Conservation (phyloP, 2,888 invertebrate species). For the Campaea margaritaria region DNA sequence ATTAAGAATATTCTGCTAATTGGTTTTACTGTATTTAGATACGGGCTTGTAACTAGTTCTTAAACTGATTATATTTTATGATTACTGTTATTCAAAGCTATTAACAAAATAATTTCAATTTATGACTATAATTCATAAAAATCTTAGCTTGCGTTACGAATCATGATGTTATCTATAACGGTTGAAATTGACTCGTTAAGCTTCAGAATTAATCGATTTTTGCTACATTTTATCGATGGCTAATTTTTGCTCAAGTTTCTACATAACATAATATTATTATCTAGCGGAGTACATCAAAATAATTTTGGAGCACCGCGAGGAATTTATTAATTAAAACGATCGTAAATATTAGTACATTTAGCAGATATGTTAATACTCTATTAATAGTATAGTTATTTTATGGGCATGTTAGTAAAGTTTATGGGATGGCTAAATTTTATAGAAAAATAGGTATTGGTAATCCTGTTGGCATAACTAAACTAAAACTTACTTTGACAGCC, state of each 20-base stretch:
- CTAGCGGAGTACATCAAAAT: conserved; percentile 21
- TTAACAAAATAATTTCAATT: conserved; percentile 35
- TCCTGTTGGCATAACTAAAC: too few species aligned
- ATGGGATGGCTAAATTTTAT: too few species aligned
- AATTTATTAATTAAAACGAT: conserved; percentile 17
- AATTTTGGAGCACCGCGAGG: conserved; percentile 18
- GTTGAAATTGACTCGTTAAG: conserved; percentile 28
- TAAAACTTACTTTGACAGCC: too few species aligned
- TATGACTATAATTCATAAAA: conserved; percentile 14
- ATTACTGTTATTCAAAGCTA: conserved; percentile 22
- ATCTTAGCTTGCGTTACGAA: conserved; percentile 1
- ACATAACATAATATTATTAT: conserved; percentile 11
- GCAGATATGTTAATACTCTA: conserved; percentile 4
- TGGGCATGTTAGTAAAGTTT: not conserved
- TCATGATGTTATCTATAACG: conserved; percentile 16
- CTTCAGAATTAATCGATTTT: conserved; percentile 13
- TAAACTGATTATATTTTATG: too few species aligned
- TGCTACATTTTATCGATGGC: conserved; percentile 12
- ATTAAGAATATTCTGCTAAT: too few species aligned
- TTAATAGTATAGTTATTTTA: not conserved
- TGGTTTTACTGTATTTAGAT: too few species aligned
- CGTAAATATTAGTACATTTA: conserved; percentile 12
- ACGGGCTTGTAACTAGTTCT: too few species aligned
- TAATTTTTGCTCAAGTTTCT: conserved; percentile 28
- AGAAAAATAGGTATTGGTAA: too few species aligned